Percentiles rank a stretch among this genome's conserved stretches.
These are phyloP conservation scores for Ametastegia equiseti DNA, from an alignment of 2,888 invertebrate species.

Conservation along the genomic window DNA sequence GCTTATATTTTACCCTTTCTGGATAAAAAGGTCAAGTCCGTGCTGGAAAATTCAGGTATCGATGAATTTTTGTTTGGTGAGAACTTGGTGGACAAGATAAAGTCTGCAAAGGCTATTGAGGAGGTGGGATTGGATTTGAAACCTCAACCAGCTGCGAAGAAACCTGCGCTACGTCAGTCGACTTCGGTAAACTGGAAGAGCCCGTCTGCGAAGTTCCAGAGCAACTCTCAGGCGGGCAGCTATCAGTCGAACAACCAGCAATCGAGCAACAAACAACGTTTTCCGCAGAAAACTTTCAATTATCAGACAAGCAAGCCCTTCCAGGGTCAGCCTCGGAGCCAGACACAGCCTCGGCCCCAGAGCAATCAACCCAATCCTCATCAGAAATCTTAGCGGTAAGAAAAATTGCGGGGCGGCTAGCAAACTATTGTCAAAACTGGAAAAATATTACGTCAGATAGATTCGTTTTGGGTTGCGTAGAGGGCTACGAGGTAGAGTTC, in stretches of 20 bases:
- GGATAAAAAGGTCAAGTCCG: slow-evolving; percentile 49
- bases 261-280: slow-evolving; percentile 1
- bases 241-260: slow-evolving; percentile 9
- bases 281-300: background rate
- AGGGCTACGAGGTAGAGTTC: slow-evolving; percentile 5
- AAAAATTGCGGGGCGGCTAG: slow-evolving; percentile 9
- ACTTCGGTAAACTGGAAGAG: slow-evolving; percentile 51
- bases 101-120: slow-evolving; percentile 51
- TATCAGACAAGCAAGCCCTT: background rate
- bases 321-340: background rate
- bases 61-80: slow-evolving; percentile 52
- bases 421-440: slow-evolving; percentile 1
- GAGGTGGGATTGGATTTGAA: slow-evolving; percentile 51
- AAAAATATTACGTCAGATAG: slow-evolving; percentile 22
- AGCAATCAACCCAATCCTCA: slow-evolving; percentile 8
- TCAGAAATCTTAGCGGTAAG: slow-evolving; percentile 12
- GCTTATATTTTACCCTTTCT: slow-evolving; percentile 50
- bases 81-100: slow-evolving; percentile 52
- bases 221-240: slow-evolving; percentile 3
- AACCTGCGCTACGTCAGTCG: slow-evolving; percentile 24
- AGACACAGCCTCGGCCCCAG: background rate
- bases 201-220: slow-evolving; percentile 35
- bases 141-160: slow-evolving; percentile 3
- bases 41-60: slow-evolving; percentile 49
- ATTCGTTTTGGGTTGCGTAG: background rate